A percentile compares a stretch with the other conserved stretches of the same genome.
Evolutionary conservation across 2,888 invertebrate genomes (phyloP).

Genomic region (Acanthopleura granulata): DNA sequence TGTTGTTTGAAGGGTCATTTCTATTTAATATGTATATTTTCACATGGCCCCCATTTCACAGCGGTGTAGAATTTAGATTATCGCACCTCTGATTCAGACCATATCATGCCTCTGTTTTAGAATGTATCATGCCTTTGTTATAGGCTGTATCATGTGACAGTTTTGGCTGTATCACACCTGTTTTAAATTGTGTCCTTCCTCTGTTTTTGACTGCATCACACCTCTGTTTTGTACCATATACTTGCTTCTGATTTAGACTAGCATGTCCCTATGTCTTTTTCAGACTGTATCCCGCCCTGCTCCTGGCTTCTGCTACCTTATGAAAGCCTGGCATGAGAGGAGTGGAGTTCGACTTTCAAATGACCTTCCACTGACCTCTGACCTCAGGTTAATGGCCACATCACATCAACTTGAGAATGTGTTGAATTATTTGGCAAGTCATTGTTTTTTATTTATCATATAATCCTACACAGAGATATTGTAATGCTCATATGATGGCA

Average conservation of each 20-base stretch:
- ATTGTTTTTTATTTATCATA: too few species aligned
- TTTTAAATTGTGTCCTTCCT: background rate
- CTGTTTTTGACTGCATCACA: background rate
- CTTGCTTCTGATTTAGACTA: background rate
- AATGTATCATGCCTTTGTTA: background rate
- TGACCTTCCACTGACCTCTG: background rate
- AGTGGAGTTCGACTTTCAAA: background rate
- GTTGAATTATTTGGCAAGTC: background rate
- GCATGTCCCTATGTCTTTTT: too few species aligned
- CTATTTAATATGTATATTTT: too few species aligned
- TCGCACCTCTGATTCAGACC: too few species aligned
- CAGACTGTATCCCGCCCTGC: background rate
- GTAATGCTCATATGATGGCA: background rate
- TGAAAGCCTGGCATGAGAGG: background rate
- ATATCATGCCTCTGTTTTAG: background rate
- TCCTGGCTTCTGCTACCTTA: background rate
- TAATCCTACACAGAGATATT: background rate
- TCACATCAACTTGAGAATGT: background rate
- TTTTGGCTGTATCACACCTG: too few species aligned
- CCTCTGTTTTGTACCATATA: too few species aligned
- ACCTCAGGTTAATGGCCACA: background rate
- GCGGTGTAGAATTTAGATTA: too few species aligned
- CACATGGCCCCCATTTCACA: too few species aligned
- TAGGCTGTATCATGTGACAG: background rate
- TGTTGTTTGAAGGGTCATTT: too few species aligned